phyloP scores from a whole-genome alignment of 2,797 vertebrate genomes.

The Dendrocincla tyrannina region DNA sequence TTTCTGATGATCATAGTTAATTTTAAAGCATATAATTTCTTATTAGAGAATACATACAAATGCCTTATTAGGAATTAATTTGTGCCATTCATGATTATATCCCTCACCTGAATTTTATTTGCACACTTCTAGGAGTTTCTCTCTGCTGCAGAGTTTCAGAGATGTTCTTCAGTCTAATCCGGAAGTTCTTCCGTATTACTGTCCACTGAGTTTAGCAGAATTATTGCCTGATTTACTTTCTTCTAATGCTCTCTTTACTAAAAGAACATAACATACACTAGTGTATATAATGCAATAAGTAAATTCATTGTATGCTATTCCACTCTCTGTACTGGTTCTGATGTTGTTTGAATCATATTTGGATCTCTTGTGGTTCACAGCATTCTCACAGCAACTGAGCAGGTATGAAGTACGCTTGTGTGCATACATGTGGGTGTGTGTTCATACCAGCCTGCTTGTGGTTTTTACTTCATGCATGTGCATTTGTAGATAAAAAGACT shows the following conservation, averaged over 20 bases:
- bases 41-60: neutral
- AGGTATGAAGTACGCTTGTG: neutral
- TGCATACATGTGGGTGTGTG: rapidly evolving
- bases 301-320: neutral
- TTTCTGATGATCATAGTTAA: neutral
- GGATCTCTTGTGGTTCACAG: neutral
- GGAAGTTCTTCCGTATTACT: neutral
- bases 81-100: neutral
- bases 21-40: neutral
- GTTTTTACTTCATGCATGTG: neutral
- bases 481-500: neutral
- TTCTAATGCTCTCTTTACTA: neutral
- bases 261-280: neutral
- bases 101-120: neutral
- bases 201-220: neutral
- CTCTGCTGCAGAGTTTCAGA: neutral
- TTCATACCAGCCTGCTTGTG: neutral
- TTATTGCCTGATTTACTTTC: neutral
- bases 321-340: neutral
- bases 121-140: neutral
- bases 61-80: neutral
- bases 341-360: neutral
- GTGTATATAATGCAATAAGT: neutral
- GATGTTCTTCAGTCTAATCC: neutral
- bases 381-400: neutral